Conservation (phyloP, 2,113 vertebrate genomes). For the Elanoides forficatus region DNA sequence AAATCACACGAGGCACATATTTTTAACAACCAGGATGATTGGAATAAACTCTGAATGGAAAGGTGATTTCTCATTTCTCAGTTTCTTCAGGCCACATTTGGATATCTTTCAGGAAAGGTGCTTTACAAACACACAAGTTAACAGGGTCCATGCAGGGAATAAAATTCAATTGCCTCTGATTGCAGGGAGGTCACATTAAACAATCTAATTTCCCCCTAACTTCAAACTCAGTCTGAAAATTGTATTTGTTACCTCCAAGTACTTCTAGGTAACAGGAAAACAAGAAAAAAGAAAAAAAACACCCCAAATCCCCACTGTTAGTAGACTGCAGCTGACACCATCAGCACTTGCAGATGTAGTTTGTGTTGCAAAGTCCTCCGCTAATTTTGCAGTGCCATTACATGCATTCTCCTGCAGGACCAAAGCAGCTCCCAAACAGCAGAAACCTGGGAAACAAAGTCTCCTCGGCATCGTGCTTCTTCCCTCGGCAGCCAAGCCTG, state of each 20-base stretch:
- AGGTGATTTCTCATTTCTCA: neutral
- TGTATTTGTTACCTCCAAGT: neutral
- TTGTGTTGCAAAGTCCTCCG: neutral
- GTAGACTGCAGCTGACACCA: neutral
- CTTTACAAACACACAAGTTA: neutral
- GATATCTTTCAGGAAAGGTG: neutral
- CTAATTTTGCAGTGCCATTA: neutral
- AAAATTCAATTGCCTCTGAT: neutral
- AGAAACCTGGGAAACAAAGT: neutral
- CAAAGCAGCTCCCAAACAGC: neutral
- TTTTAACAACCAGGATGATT: neutral
- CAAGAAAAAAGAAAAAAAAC: neutral
- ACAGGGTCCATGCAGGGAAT: no score
- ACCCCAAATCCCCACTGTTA: accelerated
- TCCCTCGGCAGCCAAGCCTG: no score
- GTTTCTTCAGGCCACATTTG: neutral
- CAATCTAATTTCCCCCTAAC: neutral
- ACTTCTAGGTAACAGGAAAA: neutral
- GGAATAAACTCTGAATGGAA: neutral
- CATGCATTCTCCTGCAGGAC: neutral
- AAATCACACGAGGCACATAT: neutral
- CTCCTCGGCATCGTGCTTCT: accelerated
- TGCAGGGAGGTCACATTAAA: neutral
- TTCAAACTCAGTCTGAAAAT: neutral
- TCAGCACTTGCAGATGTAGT: neutral